Evolutionary conservation across 2,797 vertebrate genomes (phyloP).

Genomic region (Valencia hispanica): DNA sequence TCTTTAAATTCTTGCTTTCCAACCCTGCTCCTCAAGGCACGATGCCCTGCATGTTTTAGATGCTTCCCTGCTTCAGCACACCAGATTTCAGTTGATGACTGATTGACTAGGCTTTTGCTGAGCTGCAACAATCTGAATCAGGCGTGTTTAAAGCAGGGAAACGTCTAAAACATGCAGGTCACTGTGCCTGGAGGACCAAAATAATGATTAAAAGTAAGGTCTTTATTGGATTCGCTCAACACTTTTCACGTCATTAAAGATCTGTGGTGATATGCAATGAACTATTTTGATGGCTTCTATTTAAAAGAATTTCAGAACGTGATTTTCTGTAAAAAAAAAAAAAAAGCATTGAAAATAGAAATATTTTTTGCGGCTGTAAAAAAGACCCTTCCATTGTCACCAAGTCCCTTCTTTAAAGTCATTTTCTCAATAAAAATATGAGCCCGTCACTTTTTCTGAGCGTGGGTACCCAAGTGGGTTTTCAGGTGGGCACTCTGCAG

Average conservation of each 20-base stretch:
- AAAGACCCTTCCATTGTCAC: background rate
- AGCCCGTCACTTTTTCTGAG: conserved; percentile 32
- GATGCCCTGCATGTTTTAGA: too few species aligned
- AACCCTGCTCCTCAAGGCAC: too few species aligned
- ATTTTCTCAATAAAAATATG: background rate
- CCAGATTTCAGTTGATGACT: too few species aligned
- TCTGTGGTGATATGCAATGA: background rate
- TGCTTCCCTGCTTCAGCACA: too few species aligned
- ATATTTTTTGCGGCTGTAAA: background rate
- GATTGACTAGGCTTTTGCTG: too few species aligned
- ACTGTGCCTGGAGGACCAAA: too few species aligned
- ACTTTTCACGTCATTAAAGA: background rate
- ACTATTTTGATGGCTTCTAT: background rate
- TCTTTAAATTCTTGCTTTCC: too few species aligned
- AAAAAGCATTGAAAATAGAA: background rate
- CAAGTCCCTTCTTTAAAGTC: background rate
- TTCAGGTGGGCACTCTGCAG: conserved; percentile 68
- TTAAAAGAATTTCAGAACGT: background rate
- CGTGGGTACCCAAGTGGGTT: conserved; percentile 60
- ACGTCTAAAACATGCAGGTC: too few species aligned
- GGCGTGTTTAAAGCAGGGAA: too few species aligned
- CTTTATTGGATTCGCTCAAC: background rate
- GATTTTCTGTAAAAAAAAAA: background rate
- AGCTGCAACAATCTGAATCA: too few species aligned
- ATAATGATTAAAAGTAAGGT: background rate